phyloP scores from a whole-genome alignment of 2,797 vertebrate species.

The Alosa sapidissima region DNA sequence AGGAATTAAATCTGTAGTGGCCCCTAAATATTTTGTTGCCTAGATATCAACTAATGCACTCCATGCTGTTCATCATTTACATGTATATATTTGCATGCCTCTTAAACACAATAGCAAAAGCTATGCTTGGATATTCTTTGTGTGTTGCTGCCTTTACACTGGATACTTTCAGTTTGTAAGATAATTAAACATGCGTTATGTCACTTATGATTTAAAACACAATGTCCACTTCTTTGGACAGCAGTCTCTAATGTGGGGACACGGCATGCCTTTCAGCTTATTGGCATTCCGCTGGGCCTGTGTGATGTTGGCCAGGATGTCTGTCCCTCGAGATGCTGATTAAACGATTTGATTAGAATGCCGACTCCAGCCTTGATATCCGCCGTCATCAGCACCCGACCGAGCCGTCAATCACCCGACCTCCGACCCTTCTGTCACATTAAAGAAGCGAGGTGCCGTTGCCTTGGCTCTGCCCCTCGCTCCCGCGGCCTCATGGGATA shows the following conservation, averaged over 20 bases:
- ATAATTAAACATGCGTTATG: neutral
- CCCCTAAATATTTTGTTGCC: neutral
- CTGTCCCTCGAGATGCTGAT: neutral
- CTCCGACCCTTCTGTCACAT: neutral
- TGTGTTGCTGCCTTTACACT: no score
- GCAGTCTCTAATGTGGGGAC: neutral
- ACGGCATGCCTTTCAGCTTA: neutral
- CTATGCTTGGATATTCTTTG: neutral
- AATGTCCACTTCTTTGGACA: neutral
- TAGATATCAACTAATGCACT: neutral
- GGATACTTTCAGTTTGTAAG: neutral
- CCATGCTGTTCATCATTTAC: neutral
- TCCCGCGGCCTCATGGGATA: neutral
- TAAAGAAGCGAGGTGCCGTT: neutral
- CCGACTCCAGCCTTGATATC: neutral
- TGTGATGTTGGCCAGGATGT: neutral
- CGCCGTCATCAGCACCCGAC: neutral
- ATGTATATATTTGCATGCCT: neutral
- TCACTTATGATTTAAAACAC: neutral
- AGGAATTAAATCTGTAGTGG: neutral
- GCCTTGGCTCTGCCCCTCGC: neutral
- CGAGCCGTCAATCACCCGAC: neutral
- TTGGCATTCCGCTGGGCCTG: neutral
- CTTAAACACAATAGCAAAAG: neutral
- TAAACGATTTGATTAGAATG: slow-evolving; percentile 10